Base-by-base conservation (phyloP, 2,888 invertebrate genomes). In the Hydrotaea diabolus region DNA sequence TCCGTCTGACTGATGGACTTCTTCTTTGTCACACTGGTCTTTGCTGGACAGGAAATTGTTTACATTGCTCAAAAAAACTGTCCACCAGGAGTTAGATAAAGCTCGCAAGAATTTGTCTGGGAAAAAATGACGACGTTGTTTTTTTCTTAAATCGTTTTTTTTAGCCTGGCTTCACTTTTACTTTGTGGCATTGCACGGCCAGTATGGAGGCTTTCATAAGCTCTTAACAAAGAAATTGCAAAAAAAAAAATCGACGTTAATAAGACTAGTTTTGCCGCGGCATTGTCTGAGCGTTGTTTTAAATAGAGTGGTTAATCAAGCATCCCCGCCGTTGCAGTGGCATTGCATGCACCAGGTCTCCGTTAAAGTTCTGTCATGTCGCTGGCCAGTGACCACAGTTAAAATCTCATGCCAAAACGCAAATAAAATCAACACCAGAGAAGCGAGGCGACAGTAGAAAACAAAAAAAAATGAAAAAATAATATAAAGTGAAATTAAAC, bases 1-100 rank as follows among this genome's bases (percentile, higher is more conserved):
- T 62, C 36, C n/a, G n/a, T 73, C 13, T 2, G n/a, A 2, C 49
- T 49, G n/a, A n/a, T n/a, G n/a, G n/a, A n/a, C n/a, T n/a, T n/a
- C n/a, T n/a, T n/a, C n/a, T n/a, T n/a, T n/a, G n/a, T n/a, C n/a
- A n/a, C n/a, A n/a, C n/a, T n/a, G n/a, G n/a, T 49, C 49, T 59
- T 55, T 59, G 64, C 77, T 66, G 39, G 77, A 81, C 84, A 69
- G 84, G 84, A 84, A 84, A 84, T 81, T 81, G 78, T 75, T 84
- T 62, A 78, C 84, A 84, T 77, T 49, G 77, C 78, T 78, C n/a
- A 80, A 74, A 80, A 77, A 76, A 69, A 73, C 2, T 31, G 62
- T 64, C 64, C 80, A 66, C 66, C 73, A 39, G 39, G 13, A 39
- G 39, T 39, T 39, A 8, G 8, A 11, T 39, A 13, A 39, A 39